Evolutionary conservation across 2,797 vertebrate genomes (phyloP).

Genomic region (Phaenicophaeus curvirostris): DNA sequence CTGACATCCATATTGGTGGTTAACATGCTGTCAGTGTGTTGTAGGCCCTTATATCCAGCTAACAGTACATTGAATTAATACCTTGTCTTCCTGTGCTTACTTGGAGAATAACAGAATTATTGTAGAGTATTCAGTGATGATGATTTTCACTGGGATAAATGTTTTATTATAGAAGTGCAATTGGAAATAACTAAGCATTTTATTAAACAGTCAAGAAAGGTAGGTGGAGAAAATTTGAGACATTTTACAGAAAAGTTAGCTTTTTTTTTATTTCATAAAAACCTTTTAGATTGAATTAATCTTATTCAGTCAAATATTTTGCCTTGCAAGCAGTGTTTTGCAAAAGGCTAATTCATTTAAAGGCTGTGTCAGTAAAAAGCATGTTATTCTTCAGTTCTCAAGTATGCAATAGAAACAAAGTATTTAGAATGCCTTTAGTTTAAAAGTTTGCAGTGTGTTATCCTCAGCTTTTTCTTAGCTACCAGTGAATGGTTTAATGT

Average conservation of each 20-base stretch:
- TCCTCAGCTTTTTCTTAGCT: not conserved
- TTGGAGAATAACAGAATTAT: not conserved
- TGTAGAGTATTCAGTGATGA: not conserved
- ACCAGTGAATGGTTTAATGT: not conserved
- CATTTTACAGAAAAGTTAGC: not conserved
- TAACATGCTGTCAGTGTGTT: not conserved
- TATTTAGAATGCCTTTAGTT: not conserved
- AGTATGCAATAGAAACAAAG: not conserved
- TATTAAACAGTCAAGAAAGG: not conserved
- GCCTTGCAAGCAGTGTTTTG: not conserved
- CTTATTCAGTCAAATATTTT: not conserved
- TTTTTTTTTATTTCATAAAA: not conserved
- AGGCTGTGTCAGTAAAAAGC: not conserved
- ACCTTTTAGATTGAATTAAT: not conserved
- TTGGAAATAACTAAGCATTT: conserved; percentile 7
- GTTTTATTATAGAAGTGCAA: not conserved
- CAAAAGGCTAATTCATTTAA: not conserved
- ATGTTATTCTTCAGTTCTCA: not conserved
- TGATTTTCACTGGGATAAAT: conserved; percentile 15
- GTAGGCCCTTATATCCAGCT: not conserved
- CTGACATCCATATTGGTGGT: not conserved
- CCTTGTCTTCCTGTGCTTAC: not conserved
- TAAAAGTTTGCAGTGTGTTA: not conserved
- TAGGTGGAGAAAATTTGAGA: not conserved
- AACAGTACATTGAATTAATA: not conserved